These are phyloP conservation scores for Hirtodrosophila histrioides DNA, from an alignment of 2,888 invertebrate species.

Conservation along the genomic window DNA sequence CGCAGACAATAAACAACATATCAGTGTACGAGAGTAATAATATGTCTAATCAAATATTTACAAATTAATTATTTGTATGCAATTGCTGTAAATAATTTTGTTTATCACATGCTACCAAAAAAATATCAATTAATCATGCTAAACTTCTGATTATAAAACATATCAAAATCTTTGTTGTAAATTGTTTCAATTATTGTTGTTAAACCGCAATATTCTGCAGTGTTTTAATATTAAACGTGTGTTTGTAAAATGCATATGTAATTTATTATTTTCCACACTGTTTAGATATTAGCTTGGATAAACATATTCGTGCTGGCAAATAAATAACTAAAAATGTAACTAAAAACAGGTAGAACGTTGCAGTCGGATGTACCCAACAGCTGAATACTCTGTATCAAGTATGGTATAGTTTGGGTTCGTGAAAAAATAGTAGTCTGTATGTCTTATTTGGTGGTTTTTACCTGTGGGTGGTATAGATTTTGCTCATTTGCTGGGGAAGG, in stretches of 20 bases:
- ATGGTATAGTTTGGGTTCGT: too few species aligned
- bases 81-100: conserved; percentile 1
- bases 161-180: conserved; percentile 42
- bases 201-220: conserved; percentile 19
- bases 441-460: too few species aligned
- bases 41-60: too few species aligned
- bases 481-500: too few species aligned
- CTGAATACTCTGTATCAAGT: too few species aligned
- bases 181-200: conserved; percentile 32
- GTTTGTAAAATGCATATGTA: conserved; percentile 3
- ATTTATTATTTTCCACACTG: neutral
- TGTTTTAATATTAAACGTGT: conserved; percentile 30
- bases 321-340: conserved; percentile 19
- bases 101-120: conserved; percentile 1
- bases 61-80: conserved; percentile 10
- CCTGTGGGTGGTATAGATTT: too few species aligned
- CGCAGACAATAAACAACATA: too few species aligned
- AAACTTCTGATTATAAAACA: conserved; percentile 4
- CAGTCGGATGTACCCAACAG: too few species aligned
- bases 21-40: too few species aligned
- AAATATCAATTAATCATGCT: conserved; percentile 11
- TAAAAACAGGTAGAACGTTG: too few species aligned
- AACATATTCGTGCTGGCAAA: conserved; percentile 21
- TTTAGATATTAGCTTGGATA: conserved; percentile 8
- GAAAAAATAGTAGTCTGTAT: too few species aligned